phyloP scores from a whole-genome alignment of 2,888 invertebrate species.

The Phrixothrix hirtus region DNA sequence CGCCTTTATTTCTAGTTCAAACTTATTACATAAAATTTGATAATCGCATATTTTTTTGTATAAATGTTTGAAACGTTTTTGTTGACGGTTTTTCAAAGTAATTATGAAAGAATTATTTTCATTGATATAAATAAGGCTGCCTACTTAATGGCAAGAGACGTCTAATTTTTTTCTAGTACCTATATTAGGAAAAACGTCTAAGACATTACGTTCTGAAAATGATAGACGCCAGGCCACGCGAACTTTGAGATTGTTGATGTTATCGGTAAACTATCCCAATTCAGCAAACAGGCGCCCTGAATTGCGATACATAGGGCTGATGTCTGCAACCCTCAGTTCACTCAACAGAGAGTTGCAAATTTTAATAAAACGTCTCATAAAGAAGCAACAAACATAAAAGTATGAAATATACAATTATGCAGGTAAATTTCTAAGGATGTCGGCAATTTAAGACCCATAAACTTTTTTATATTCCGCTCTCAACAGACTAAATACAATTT shows the following conservation, averaged over 20 bases:
- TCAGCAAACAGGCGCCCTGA: conserved; percentile 52
- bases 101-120: no score
- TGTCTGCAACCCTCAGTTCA: conserved; percentile 46
- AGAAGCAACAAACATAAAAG: conserved; percentile 24
- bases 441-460: conserved; percentile 25
- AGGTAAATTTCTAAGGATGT: conserved; percentile 33
- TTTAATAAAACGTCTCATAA: conserved; percentile 36
- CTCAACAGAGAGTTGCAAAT: conserved; percentile 48
- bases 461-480: conserved; percentile 29
- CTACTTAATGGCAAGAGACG: no score
- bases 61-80: no score
- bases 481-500: conserved; percentile 34
- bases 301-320: conserved; percentile 52
- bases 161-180: conserved; percentile 12
- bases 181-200: conserved; percentile 20
- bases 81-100: no score
- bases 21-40: no score
- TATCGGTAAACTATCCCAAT: conserved; percentile 54
- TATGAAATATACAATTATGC: conserved; percentile 29
- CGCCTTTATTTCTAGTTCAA: neutral
- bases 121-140: no score
- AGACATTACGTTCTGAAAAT: conserved; percentile 48
- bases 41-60: no score
- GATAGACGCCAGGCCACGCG: conserved; percentile 53
- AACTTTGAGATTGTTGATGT: conserved; percentile 55